Evolutionary conservation across 2,888 invertebrate species (phyloP).

Genomic region (Choreutis nemorana): DNA sequence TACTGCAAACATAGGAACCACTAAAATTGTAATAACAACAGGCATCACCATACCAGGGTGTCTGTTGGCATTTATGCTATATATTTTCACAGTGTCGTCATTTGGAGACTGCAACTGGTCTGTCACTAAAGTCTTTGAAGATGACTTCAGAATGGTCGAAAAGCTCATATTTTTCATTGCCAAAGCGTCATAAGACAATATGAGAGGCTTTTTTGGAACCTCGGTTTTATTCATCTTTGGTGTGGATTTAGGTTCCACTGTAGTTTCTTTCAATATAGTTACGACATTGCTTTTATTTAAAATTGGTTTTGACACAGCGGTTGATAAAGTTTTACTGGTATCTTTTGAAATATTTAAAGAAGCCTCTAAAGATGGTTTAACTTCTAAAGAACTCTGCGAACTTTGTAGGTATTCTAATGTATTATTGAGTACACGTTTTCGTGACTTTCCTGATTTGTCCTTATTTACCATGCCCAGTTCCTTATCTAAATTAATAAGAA

Average conservation of each 20-base stretch:
- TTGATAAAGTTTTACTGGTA: too few species aligned
- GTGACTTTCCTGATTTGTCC: constrained; percentile 18
- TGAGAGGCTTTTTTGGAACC: constrained; percentile 29
- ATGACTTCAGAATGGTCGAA: constrained; percentile 14
- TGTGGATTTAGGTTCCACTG: too few species aligned
- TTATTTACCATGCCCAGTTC: constrained; percentile 29
- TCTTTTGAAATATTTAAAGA: too few species aligned
- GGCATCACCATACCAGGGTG: constrained; percentile 76
- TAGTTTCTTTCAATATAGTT: neutral
- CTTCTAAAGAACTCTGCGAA: too few species aligned
- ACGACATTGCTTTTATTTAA: too few species aligned
- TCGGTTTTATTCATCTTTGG: constrained; percentile 13
- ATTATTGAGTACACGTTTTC: constrained; percentile 22
- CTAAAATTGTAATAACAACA: constrained; percentile 75
- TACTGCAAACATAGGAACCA: constrained; percentile 77
- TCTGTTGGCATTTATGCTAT: constrained; percentile 24
- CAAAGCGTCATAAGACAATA: constrained; percentile 31
- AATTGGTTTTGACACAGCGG: too few species aligned
- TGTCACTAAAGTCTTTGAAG: constrained; percentile 18
- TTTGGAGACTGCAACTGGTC: constrained; percentile 24
- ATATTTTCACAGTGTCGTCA: constrained; percentile 14
- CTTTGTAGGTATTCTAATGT: too few species aligned
- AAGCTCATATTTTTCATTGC: constrained; percentile 13
- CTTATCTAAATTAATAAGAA: constrained; percentile 22
- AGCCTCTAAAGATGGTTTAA: too few species aligned